A percentile compares a stretch with the other conserved stretches of the same genome.
phyloP scores from a whole-genome alignment of 2,113 vertebrate species.

The Hippolais icterina region DNA sequence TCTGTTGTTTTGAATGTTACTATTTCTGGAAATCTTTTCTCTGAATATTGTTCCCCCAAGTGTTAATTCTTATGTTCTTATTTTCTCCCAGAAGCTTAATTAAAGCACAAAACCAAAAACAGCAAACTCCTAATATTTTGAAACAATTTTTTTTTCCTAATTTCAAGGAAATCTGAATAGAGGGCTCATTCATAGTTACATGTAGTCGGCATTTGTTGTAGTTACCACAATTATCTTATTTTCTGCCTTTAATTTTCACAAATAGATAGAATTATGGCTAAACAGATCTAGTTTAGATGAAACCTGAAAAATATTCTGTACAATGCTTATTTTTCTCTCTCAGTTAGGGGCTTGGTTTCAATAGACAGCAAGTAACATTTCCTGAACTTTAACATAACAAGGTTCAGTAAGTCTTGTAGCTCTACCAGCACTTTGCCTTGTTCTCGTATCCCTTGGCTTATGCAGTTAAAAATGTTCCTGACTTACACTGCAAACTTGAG shows the following conservation, averaged over 20 bases:
- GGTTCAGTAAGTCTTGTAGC: neutral
- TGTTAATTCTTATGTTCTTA: neutral
- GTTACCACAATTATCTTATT: neutral
- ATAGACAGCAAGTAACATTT: neutral
- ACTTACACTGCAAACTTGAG: neutral
- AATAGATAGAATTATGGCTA: neutral
- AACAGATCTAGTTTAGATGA: neutral
- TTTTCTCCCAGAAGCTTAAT: neutral
- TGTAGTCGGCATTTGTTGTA: neutral
- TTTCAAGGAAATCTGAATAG: neutral
- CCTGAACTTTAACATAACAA: neutral
- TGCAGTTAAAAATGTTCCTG: neutral
- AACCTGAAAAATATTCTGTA: neutral
- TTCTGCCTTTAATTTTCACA: neutral
- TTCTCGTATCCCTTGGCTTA: neutral
- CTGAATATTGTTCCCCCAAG: neutral
- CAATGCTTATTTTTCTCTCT: neutral
- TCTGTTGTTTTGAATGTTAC: neutral
- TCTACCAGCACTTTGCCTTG: neutral
- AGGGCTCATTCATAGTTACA: neutral
- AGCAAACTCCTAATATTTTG: rapidly evolving
- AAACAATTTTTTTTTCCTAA: neutral
- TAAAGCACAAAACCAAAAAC: neutral
- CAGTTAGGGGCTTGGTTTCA: neutral
- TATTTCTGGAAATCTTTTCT: neutral